Conservation (phyloP, 2,113 vertebrate genomes). For the Genyomyrus donnyi region DNA sequence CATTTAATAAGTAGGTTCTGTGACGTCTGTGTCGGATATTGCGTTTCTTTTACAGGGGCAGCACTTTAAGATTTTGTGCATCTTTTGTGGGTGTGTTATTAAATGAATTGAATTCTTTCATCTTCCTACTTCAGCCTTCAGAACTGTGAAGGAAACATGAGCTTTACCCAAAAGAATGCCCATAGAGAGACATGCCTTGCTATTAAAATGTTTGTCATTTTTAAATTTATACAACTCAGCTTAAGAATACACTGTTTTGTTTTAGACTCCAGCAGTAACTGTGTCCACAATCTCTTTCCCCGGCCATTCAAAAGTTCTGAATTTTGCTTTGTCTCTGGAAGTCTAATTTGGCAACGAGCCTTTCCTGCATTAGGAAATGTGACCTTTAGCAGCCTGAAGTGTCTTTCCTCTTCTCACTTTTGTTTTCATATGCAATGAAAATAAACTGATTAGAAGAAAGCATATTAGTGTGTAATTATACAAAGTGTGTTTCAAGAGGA, state of each 20-base stretch:
- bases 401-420: constrained; percentile 58
- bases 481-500: constrained; percentile 29
- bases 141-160: neutral
- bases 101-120: neutral
- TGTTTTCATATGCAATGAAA: constrained; percentile 61
- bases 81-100: neutral
- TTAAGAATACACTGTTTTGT: neutral
- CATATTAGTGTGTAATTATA: constrained; percentile 36
- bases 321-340: constrained; percentile 13
- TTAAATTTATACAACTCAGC: neutral
- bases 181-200: neutral
- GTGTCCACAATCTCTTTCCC: neutral
- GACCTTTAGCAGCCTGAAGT: constrained; percentile 60
- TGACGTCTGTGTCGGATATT: neutral
- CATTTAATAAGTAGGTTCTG: neutral
- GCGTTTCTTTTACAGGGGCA: neutral
- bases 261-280: neutral
- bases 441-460: constrained; percentile 59
- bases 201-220: neutral
- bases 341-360: constrained; percentile 44
- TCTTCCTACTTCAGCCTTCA: neutral
- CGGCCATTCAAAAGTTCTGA: constrained; percentile 8
- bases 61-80: neutral
- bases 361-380: constrained; percentile 66
- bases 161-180: neutral